phyloP scores from a whole-genome alignment of 1,140 invertebrate species.

The Chrysopa pallens region DNA sequence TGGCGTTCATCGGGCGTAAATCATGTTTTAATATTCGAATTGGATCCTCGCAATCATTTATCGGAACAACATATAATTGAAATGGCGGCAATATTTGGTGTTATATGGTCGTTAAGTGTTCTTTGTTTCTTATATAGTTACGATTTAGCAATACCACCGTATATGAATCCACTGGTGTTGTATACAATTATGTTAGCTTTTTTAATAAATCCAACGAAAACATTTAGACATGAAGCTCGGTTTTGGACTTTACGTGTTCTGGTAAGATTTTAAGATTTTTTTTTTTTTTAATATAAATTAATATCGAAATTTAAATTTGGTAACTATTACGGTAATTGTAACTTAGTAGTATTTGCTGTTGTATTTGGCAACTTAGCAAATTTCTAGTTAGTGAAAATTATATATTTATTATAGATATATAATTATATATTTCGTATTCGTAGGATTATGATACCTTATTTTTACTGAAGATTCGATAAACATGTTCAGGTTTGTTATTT shows the following conservation, averaged over 20 bases:
- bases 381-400: too few species aligned
- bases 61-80: conserved; percentile 96
- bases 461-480: too few species aligned
- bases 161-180: conserved; percentile 74
- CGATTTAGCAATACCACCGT: conserved; percentile 76
- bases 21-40: conserved; percentile 96
- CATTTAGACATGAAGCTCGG: conserved; percentile 81
- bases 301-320: too few species aligned
- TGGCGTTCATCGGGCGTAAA: conserved; percentile 97
- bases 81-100: conserved; percentile 83
- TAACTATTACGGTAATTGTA: too few species aligned
- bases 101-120: conserved; percentile 82
- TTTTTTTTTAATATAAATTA: not conserved
- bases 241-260: conserved; percentile 66
- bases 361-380: too few species aligned
- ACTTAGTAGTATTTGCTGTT: too few species aligned
- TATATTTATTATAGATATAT: too few species aligned
- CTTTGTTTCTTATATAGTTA: conserved; percentile 69
- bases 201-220: conserved; percentile 80
- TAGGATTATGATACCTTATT: too few species aligned
- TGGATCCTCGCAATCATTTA: conserved; percentile 92
- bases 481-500: too few species aligned
- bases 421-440: too few species aligned
- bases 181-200: conserved; percentile 76
- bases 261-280: conserved; percentile 29